Evolutionary conservation across 2,888 invertebrate species (phyloP), one percentile per base, ranked within the genome.

Genomic region (Prosapia bicincta): DNA sequence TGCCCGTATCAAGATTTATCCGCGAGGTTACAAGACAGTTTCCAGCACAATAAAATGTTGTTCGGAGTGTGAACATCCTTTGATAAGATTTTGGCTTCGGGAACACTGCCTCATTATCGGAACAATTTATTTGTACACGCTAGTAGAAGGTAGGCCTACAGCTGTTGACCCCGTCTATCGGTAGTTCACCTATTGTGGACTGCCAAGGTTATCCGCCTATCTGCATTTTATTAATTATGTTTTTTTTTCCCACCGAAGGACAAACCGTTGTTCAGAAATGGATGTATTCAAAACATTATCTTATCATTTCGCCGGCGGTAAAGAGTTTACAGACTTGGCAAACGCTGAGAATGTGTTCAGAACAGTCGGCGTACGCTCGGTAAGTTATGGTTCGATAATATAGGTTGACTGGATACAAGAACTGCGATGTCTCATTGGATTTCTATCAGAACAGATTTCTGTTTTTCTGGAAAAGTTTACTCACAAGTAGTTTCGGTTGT

Each of bases 191-290:
- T 20, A 54, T 54, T 54, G 54, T 54, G 3, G 54, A n/a, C 20
- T 54, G n/a, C 13, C 54, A 54, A 54, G 54, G 54, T 54, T 54
- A 54, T 54, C 54, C 20, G 20, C 10, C n/a, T n/a, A n/a, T n/a
- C n/a, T n/a, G n/a, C n/a, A n/a, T n/a, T 54, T 54, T 54, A 54
- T 54, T 54, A 54, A 54, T 54, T 54, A 54, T 54, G 54, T 54
- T 54, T 20, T 20, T 2, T n/a, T 20, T 38, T 20, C n/a, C n/a
- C n/a, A n/a, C n/a, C n/a, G n/a, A 54, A 54, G 20, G 13, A 54
- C n/a, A 54, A 54, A 54, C n/a, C 2, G n/a, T n/a, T n/a, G n/a
- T 54, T 54, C 54, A 20, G 54, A 54, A 54, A 54, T 54, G 54
- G 54, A 38, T 13, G 9, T 38, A 13, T 38, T 38, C 38, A 38